Conservation (phyloP, 2,888 invertebrate genomes). For the Apotomis turbidana region DNA sequence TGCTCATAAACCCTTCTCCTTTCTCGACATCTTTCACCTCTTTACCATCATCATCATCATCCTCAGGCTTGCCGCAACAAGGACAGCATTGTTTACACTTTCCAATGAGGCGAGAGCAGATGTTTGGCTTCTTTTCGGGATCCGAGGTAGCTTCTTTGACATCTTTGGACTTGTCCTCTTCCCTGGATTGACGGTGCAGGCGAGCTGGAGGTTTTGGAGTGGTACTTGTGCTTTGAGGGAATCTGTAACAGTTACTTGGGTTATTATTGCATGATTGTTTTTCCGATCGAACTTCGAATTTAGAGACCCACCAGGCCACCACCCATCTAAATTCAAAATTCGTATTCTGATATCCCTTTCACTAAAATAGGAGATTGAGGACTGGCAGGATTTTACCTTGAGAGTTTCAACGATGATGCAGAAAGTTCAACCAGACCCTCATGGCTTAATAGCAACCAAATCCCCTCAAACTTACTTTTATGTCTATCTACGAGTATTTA, state of each 20-base stretch:
- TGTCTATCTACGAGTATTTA: too few relatives aligned
- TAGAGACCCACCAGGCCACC: too few relatives aligned
- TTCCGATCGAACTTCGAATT: too few relatives aligned
- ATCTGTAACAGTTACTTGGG: constrained; percentile 53
- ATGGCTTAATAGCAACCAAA: too few relatives aligned
- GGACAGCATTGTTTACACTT: constrained; percentile 80
- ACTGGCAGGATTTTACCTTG: too few relatives aligned
- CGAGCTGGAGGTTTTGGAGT: constrained; percentile 76
- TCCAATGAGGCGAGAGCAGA: constrained; percentile 69
- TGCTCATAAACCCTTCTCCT: constrained; percentile 64
- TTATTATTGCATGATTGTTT: neutral
- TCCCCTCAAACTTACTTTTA: too few relatives aligned
- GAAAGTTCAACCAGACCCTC: too few relatives aligned
- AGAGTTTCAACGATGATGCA: too few relatives aligned
- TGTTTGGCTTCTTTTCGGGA: constrained; percentile 62
- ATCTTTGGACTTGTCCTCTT: constrained; percentile 56
- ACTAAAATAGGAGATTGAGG: too few relatives aligned
- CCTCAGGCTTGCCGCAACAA: constrained; percentile 69
- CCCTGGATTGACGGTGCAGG: constrained; percentile 53
- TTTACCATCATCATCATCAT: constrained; percentile 55
- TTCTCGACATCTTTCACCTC: constrained; percentile 48
- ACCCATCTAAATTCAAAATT: too few relatives aligned
- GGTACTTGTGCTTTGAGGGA: constrained; percentile 78
- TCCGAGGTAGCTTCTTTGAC: constrained; percentile 53
- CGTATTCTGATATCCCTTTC: too few relatives aligned